Evolutionary conservation across 2,113 vertebrate genomes (phyloP).

Genomic region (Nothoprocta pentlandii): DNA sequence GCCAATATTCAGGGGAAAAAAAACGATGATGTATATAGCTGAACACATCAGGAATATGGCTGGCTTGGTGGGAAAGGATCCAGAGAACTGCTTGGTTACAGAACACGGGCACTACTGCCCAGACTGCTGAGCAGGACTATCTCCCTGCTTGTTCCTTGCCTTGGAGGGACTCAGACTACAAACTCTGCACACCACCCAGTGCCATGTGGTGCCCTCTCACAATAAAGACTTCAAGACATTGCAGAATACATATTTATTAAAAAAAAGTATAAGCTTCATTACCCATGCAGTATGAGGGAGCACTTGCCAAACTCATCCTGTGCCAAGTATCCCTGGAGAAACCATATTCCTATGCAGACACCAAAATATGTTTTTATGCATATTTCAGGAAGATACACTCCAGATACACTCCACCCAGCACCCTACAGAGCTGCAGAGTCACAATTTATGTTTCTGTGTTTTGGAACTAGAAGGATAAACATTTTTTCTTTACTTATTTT

Average conservation of each 20-base stretch:
- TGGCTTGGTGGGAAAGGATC: background rate
- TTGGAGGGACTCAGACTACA: background rate
- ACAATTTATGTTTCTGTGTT: rapidly evolving
- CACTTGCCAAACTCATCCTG: background rate
- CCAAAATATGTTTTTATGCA: background rate
- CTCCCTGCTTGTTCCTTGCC: background rate
- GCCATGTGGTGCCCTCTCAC: background rate
- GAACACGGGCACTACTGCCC: background rate
- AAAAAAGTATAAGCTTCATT: background rate
- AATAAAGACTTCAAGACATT: background rate
- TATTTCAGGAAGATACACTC: background rate
- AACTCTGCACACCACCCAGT: background rate
- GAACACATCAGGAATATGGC: background rate
- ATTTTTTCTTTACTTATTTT: background rate
- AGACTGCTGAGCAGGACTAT: background rate
- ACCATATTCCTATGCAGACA: background rate
- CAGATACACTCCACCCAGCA: background rate
- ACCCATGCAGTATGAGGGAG: background rate
- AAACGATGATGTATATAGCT: background rate
- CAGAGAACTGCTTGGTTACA: background rate
- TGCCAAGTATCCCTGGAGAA: background rate
- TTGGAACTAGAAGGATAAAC: background rate
- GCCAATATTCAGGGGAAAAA: background rate
- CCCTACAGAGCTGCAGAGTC: background rate
- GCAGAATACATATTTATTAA: background rate